phyloP scores from a whole-genome alignment of 2,113 vertebrate species.

The Upupa epops region DNA sequence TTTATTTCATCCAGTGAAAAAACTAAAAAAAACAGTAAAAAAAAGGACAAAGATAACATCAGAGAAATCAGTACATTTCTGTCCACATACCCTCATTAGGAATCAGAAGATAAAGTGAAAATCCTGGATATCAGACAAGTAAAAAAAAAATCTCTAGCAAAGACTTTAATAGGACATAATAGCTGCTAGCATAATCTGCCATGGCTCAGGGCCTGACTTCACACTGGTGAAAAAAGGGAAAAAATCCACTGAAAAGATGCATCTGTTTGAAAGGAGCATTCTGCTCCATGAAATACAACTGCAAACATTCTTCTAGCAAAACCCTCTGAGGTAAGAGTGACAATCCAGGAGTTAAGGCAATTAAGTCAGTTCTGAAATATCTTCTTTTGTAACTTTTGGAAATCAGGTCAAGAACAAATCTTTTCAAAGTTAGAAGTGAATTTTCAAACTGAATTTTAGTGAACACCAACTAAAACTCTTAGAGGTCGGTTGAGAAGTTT shows the following conservation, averaged over 20 bases:
- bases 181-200: background rate
- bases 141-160: background rate
- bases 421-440: background rate
- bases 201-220: background rate
- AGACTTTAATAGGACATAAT: background rate
- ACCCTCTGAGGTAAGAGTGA: background rate
- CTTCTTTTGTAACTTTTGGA: background rate
- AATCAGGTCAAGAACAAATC: background rate
- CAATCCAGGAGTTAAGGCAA: background rate
- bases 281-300: background rate
- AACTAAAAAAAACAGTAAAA: background rate
- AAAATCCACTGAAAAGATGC: background rate
- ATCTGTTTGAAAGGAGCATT: background rate
- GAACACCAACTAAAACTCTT: background rate
- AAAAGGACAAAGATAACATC: rapidly evolving
- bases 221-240: background rate
- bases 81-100: background rate
- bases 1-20: background rate
- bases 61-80: background rate
- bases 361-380: background rate
- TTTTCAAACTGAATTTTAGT: background rate
- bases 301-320: background rate
- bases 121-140: background rate
- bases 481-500: background rate
- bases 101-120: background rate